These are phyloP conservation scores for Leucoraja ocellata DNA, from an alignment of 2,797 vertebrate species.

Conservation along the genomic window DNA sequence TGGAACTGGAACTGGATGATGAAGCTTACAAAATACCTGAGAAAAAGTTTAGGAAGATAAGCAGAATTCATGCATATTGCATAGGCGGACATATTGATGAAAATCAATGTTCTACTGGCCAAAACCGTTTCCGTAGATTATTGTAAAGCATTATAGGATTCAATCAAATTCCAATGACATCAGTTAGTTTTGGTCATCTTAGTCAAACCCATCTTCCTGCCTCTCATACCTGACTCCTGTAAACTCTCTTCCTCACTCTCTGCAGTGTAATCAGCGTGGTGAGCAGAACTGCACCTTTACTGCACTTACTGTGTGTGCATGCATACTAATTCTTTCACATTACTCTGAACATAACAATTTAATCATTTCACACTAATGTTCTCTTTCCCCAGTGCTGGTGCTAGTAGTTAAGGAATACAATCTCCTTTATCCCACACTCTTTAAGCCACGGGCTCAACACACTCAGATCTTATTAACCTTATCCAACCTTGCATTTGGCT, in stretches of 20 bases:
- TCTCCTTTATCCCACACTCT: too few relatives aligned
- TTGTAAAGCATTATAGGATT: not conserved
- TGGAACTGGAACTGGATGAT: constrained; percentile 98
- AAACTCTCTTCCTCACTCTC: not conserved
- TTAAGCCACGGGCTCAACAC: too few relatives aligned
- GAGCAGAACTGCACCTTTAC: too few relatives aligned
- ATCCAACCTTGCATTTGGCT: too few relatives aligned
- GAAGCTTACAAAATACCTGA: constrained; percentile 92
- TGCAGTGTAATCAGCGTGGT: too few relatives aligned
- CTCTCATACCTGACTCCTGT: not conserved
- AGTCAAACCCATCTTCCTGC: not conserved
- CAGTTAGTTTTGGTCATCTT: not conserved
- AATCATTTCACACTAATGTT: too few relatives aligned
- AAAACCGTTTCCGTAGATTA: not conserved
- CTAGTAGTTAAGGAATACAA: too few relatives aligned
- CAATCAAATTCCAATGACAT: not conserved
- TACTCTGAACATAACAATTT: too few relatives aligned
- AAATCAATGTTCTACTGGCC: not conserved
- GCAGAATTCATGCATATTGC: not conserved
- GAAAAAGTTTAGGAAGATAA: not conserved
- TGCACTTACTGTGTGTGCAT: too few relatives aligned
- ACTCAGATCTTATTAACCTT: too few relatives aligned
- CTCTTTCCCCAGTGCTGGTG: too few relatives aligned
- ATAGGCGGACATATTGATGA: not conserved
- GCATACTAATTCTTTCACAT: too few relatives aligned